Evolutionary conservation across 2,888 invertebrate genomes (phyloP).

Genomic region (Tenthredo amoena): DNA sequence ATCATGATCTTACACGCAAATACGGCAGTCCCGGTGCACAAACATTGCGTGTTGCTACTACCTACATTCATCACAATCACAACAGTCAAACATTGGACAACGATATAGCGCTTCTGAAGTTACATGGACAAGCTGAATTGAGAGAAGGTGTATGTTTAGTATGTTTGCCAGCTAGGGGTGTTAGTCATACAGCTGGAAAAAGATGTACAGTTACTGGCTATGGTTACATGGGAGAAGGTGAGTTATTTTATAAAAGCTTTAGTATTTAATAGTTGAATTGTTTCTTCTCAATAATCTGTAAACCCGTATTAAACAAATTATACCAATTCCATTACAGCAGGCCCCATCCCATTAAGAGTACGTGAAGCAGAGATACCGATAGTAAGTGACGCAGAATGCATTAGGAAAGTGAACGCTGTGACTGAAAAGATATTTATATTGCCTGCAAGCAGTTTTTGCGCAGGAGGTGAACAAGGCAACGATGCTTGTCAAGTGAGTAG

Average conservation of each 20-base stretch:
- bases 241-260: slow-evolving; percentile 55
- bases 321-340: slow-evolving; percentile 81
- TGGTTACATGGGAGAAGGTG: slow-evolving; percentile 97
- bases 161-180: slow-evolving; percentile 93
- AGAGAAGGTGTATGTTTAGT: slow-evolving; percentile 92
- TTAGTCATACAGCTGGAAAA: slow-evolving; percentile 93
- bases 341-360: slow-evolving; percentile 93
- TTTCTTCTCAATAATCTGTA: slow-evolving; percentile 9
- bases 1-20: slow-evolving; percentile 94
- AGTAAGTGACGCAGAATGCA: slow-evolving; percentile 95
- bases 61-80: slow-evolving; percentile 97
- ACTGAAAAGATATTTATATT: slow-evolving; percentile 97
- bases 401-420: slow-evolving; percentile 95
- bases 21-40: slow-evolving; percentile 96
- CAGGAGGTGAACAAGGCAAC: slow-evolving; percentile 95
- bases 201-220: slow-evolving; percentile 96
- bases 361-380: slow-evolving; percentile 95
- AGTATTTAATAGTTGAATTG: background rate
- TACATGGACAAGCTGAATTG: slow-evolving; percentile 93
- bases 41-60: slow-evolving; percentile 93
- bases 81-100: slow-evolving; percentile 97
- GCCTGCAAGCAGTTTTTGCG: slow-evolving; percentile 96
- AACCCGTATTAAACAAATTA: slow-evolving; percentile 5
- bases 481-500: slow-evolving; percentile 92
- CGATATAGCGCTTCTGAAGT: slow-evolving; percentile 94